Evolutionary conservation across 2,797 vertebrate species (phyloP), one percentile per base, ranked within the genome.

Genomic region (Psittacula echo): DNA sequence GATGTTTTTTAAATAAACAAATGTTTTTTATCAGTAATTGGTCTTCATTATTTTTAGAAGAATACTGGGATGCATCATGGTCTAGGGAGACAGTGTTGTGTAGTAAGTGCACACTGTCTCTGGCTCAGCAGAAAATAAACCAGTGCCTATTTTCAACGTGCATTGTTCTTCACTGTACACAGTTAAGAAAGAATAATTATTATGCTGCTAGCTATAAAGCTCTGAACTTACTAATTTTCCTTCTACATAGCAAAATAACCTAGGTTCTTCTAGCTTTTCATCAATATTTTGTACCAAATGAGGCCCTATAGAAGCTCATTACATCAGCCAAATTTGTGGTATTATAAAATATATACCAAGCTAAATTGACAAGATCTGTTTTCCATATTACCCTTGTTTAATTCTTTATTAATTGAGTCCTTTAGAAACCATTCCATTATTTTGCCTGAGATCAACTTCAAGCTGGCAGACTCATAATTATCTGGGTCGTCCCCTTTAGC

Each of bases 361-460:
- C 68, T 96, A 92, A 96, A 94, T 93, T 85, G 83, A 97, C 82
- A 87, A 71, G 86, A 75, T 48, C 90, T 96, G 96, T 89, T 97
- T 96, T 95, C 86, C 84, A 93, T 44, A 93, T 95, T 95, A 94
- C 67, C 32, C 48, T 85, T 74, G 26, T 94, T 96, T 95, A 95
- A 94, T 90, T 90, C 88, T 87, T 97, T 94, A 97, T 96, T 94
- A 97, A 96, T 95, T 95, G 86, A 92, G 92, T 79, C 81, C 81
- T 94, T 94, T 77, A 87, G 92, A 90, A 97, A 90, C 77, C 74
- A 87, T 93, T 95, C 93, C 92, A 89, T 92, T 95, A 93, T 95
- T 95, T 95, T 93, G 76, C 77, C 72, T 44, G 60, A 92, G 90
- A 90, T 92, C 90, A 95, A 85, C 92, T 93, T 94, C 93, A 96